Evolutionary conservation across 2,113 vertebrate genomes (phyloP).

Genomic region (Tursiops truncatus): DNA sequence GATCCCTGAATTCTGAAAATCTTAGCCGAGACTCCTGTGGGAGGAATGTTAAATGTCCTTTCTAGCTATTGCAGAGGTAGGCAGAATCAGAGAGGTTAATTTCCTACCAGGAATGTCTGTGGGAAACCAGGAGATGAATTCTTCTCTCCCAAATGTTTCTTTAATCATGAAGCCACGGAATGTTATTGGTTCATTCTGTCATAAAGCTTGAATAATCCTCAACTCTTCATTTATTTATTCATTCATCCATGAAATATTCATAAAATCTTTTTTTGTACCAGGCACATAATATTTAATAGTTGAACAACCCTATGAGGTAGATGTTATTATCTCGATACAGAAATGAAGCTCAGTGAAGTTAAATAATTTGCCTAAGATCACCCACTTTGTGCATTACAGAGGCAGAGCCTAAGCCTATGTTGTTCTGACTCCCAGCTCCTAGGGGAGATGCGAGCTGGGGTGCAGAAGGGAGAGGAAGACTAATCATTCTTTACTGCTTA

Average conservation of each 20-base stretch:
- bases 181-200: not conserved
- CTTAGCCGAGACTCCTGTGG: not conserved
- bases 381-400: not conserved
- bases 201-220: not conserved
- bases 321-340: not conserved
- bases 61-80: not conserved
- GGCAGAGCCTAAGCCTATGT: not conserved
- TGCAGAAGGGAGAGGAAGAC: not conserved
- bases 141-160: not conserved
- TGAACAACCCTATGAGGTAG: not conserved
- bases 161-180: not conserved
- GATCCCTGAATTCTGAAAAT: not conserved
- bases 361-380: not conserved
- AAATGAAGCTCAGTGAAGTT: not conserved
- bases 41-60: not conserved
- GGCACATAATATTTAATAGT: not conserved
- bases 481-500: not conserved
- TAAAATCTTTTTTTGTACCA: not conserved
- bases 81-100: not conserved
- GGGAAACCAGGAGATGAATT: not conserved
- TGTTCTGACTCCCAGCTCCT: not conserved
- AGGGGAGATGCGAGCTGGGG: not conserved
- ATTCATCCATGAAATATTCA: not conserved
- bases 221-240: not conserved
- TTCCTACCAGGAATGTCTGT: not conserved